phyloP scores from a whole-genome alignment of 2,113 vertebrate genomes.

The Sialia sialis region DNA sequence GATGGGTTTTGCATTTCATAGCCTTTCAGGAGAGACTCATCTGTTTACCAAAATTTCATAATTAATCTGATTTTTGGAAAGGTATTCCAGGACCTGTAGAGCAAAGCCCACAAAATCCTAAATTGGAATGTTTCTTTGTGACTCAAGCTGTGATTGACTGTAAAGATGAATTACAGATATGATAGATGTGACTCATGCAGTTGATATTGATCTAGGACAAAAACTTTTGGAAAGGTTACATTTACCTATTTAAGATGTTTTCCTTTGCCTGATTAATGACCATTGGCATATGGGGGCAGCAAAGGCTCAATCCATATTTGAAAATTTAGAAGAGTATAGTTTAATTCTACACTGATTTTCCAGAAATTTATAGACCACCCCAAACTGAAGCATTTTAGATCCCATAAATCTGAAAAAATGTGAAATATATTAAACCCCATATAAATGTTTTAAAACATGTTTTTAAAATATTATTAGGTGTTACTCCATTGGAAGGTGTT shows the following conservation, averaged over 20 bases:
- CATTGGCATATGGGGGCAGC: background rate
- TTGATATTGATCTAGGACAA: background rate
- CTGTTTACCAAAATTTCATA: background rate
- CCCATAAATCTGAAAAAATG: background rate
- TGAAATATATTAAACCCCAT: background rate
- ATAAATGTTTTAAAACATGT: background rate
- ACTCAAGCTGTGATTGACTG: background rate
- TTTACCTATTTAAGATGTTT: background rate
- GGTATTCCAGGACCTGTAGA: background rate
- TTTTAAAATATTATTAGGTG: background rate
- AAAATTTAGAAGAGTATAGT: background rate
- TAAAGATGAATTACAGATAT: background rate
- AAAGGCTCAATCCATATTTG: background rate
- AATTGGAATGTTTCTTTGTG: background rate
- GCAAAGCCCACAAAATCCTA: background rate
- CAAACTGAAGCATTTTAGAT: background rate
- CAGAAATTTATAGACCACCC: background rate
- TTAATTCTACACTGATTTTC: background rate
- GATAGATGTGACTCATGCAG: background rate
- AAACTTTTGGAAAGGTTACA: background rate
- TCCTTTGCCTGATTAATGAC: background rate
- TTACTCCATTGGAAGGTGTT: background rate
- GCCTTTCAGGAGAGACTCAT: background rate
- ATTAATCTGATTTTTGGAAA: background rate
- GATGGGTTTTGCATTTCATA: background rate